Percentiles rank a stretch among this genome's conserved stretches.
Conservation (phyloP, 2,888 invertebrate species). For the Periphyllus acericola region DNA sequence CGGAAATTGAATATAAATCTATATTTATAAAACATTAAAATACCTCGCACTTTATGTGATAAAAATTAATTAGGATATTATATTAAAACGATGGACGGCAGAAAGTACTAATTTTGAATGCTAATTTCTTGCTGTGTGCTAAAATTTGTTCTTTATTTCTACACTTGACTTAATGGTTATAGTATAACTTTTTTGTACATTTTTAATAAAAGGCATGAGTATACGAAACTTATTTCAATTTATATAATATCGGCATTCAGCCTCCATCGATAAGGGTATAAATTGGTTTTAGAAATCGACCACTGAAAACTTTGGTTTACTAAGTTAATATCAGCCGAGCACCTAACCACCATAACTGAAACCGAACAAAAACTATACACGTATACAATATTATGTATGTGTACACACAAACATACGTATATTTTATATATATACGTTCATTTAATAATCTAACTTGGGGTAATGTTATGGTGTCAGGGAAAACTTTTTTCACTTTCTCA, state of each 20-base stretch:
- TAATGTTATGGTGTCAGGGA: slow-evolving; percentile 8
- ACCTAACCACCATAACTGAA: not conserved
- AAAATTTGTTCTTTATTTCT: too few relatives aligned
- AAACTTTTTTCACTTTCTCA: slow-evolving; percentile 38
- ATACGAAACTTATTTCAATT: not conserved
- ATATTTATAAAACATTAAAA: too few relatives aligned
- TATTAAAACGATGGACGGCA: too few relatives aligned
- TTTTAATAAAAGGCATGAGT: not conserved
- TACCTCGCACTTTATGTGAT: too few relatives aligned
- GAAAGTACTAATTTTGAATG: too few relatives aligned
- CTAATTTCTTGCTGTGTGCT: too few relatives aligned
- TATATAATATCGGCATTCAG: not conserved
- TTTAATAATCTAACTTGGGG: slow-evolving; percentile 22
- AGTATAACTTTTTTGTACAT: too few relatives aligned
- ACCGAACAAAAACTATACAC: not conserved
- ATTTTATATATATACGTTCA: not conserved
- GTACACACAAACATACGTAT: not conserved
- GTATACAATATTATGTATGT: not conserved
- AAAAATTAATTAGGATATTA: too few relatives aligned
- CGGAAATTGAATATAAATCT: too few relatives aligned
- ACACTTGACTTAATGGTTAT: too few relatives aligned
- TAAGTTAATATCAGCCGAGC: slow-evolving; percentile 33
- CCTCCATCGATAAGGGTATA: slow-evolving; percentile 31
- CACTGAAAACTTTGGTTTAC: slow-evolving; percentile 39
- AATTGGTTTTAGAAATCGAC: slow-evolving; percentile 35